phyloP scores from a whole-genome alignment of 2,888 invertebrate species.

The Pyrochroa serraticornis region DNA sequence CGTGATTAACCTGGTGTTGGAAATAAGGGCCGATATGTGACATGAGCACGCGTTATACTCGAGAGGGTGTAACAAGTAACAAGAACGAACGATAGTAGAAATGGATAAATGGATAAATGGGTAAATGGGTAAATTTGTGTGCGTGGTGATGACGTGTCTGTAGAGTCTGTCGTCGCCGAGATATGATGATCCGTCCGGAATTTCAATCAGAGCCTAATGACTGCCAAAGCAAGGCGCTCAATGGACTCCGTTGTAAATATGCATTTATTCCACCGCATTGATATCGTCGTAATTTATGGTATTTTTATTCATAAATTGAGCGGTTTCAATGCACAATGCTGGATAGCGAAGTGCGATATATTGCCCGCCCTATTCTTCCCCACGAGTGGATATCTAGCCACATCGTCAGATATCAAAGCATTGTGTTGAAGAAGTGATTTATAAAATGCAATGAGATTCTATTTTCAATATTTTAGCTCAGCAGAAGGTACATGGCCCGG shows the following conservation, averaged over 20 bases:
- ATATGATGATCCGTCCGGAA: constrained; percentile 30
- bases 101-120: constrained; percentile 7
- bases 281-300: constrained; percentile 53
- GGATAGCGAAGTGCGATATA: constrained; percentile 48
- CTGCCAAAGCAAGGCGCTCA: constrained; percentile 33
- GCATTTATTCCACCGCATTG: constrained; percentile 52
- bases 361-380: constrained; percentile 48
- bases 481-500: constrained; percentile 45
- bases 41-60: constrained; percentile 18
- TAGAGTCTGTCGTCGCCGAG: constrained; percentile 11
- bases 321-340: constrained; percentile 50
- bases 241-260: constrained; percentile 48
- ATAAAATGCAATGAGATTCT: constrained; percentile 52
- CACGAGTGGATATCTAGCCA: constrained; percentile 48
- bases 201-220: constrained; percentile 42
- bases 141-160: constrained; percentile 16
- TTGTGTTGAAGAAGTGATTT: constrained; percentile 54
- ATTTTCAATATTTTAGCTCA: constrained; percentile 49
- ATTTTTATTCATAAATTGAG: constrained; percentile 56
- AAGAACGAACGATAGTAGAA: constrained; percentile 3
- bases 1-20: constrained; percentile 12
- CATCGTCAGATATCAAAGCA: constrained; percentile 49
- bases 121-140: constrained; percentile 13
- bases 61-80: constrained; percentile 4
- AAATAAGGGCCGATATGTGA: constrained; percentile 14